phyloP scores from a whole-genome alignment of 2,113 vertebrate genomes.

The Microcebus murinus region DNA sequence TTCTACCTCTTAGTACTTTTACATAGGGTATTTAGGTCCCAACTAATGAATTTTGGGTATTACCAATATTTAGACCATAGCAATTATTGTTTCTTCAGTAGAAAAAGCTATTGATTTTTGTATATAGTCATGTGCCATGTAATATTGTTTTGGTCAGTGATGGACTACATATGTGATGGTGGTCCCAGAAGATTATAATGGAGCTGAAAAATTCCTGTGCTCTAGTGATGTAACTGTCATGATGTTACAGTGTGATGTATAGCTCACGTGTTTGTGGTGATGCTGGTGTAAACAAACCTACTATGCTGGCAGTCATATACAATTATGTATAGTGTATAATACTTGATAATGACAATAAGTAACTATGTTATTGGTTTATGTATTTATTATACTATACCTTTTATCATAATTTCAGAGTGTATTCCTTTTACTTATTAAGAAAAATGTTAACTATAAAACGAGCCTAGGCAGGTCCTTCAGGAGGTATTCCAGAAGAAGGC shows the following conservation, averaged over 20 bases:
- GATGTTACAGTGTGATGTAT: neutral
- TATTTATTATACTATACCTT: neutral
- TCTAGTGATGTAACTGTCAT: neutral
- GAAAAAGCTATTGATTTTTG: neutral
- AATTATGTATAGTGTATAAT: neutral
- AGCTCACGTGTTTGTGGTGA: neutral
- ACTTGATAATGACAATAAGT: neutral
- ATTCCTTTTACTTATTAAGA: neutral
- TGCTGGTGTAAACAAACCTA: neutral
- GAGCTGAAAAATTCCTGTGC: neutral
- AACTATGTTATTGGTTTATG: neutral
- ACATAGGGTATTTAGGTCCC: neutral
- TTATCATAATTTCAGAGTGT: neutral
- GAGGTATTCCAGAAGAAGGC: neutral
- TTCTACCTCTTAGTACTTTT: neutral
- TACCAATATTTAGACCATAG: neutral
- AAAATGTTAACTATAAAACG: neutral
- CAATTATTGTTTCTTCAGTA: neutral
- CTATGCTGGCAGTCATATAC: neutral
- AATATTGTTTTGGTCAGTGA: neutral
- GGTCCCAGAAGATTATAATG: neutral
- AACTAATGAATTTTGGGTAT: neutral
- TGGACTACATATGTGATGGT: neutral
- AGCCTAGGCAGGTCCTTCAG: neutral
- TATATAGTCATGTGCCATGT: neutral